Evolutionary conservation across 1,140 invertebrate genomes (phyloP).

Genomic region (Cyclina sinensis): DNA sequence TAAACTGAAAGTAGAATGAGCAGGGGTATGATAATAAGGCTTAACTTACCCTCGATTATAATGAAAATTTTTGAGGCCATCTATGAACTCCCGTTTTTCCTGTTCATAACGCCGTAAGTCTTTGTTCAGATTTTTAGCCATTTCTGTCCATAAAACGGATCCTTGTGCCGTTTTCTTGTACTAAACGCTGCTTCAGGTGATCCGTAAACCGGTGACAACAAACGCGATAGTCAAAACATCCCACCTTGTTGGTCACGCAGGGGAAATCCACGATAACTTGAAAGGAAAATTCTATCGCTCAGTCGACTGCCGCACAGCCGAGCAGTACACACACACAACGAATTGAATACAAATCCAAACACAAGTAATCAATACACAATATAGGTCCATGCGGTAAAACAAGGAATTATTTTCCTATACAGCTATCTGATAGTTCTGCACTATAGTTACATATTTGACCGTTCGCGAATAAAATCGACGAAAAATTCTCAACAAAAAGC

Average conservation of each 20-base stretch:
- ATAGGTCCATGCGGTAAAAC: slow-evolving; percentile 65
- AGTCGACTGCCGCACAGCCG: slow-evolving; percentile 74
- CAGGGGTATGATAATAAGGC: slow-evolving; percentile 42
- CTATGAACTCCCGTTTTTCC: slow-evolving; percentile 92
- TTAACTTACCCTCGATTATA: slow-evolving; percentile 92
- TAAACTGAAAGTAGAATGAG: slow-evolving; percentile 50
- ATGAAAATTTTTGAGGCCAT: slow-evolving; percentile 94
- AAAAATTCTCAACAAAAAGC: slow-evolving; percentile 85
- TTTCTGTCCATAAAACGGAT: slow-evolving; percentile 82
- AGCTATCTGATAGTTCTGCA: slow-evolving; percentile 67
- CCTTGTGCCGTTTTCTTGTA: slow-evolving; percentile 62
- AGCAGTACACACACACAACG: slow-evolving; percentile 70
- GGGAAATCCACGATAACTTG: slow-evolving; percentile 83
- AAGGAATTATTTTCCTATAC: slow-evolving; percentile 70
- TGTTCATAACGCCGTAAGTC: slow-evolving; percentile 91
- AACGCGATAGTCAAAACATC: slow-evolving; percentile 78
- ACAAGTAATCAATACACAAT: slow-evolving; percentile 71
- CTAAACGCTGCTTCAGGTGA: slow-evolving; percentile 66
- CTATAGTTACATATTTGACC: slow-evolving; percentile 80
- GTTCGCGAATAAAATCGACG: slow-evolving; percentile 79
- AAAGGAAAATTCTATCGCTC: slow-evolving; percentile 79
- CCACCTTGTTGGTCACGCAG: slow-evolving; percentile 79
- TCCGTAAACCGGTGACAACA: slow-evolving; percentile 73
- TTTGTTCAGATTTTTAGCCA: slow-evolving; percentile 91
- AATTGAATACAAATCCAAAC: slow-evolving; percentile 64